Evolutionary conservation across 2,113 vertebrate genomes (phyloP).

Genomic region (Engystomops pustulosus): DNA sequence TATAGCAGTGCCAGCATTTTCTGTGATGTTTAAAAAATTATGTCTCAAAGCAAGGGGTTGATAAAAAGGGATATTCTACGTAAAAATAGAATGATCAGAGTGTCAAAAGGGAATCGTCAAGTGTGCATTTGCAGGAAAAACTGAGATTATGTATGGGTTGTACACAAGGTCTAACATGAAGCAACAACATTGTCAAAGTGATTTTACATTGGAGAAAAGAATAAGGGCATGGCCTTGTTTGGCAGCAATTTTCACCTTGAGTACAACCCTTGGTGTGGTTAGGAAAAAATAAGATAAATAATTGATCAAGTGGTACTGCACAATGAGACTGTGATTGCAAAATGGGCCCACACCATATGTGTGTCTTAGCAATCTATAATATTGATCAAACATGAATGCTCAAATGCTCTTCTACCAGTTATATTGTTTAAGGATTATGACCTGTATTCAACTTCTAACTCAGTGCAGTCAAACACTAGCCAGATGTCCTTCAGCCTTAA

Average conservation of each 20-base stretch:
- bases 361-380: background rate
- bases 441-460: background rate
- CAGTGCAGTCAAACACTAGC: background rate
- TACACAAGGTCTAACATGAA: background rate
- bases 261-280: background rate
- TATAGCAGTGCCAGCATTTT: no score
- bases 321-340: background rate
- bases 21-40: no score
- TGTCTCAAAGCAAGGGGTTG: no score
- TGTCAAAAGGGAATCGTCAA: no score
- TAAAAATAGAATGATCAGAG: no score
- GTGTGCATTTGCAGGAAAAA: no score
- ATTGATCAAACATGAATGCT: background rate
- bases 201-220: background rate
- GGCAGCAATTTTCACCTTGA: slow-evolving; percentile 16
- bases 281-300: background rate
- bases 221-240: background rate
- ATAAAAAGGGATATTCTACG: no score
- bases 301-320: background rate
- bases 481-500: no score
- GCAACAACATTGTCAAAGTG: background rate
- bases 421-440: background rate
- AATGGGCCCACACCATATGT: background rate
- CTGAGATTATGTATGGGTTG: background rate
- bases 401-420: background rate